Conservation (phyloP, 1,140 invertebrate species). For the Mycetomoellerius zeteki region DNA sequence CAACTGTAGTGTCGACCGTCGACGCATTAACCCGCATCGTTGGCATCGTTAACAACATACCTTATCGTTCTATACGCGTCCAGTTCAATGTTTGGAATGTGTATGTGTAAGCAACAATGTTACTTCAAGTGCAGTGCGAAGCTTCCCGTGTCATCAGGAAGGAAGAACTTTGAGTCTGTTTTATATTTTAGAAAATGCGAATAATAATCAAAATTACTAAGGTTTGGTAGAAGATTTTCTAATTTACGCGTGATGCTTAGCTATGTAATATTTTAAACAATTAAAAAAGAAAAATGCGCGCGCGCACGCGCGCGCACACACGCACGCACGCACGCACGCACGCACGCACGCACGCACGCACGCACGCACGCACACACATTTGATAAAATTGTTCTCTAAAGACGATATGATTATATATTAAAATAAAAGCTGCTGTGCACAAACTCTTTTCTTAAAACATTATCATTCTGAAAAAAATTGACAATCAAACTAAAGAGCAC, state of each 20-base stretch:
- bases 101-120: conserved; percentile 72
- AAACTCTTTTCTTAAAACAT: not conserved
- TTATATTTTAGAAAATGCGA: not conserved
- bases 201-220: not conserved
- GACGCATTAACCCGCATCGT: conserved; percentile 80
- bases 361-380: too few species aligned
- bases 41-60: conserved; percentile 83
- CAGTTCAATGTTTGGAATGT: conserved; percentile 76
- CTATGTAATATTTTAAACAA: conserved; percentile 3
- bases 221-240: not conserved
- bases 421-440: not conserved
- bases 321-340: too few species aligned
- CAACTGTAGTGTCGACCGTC: conserved; percentile 59
- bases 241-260: not conserved
- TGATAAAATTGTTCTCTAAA: not conserved
- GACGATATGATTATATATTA: not conserved
- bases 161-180: not conserved
- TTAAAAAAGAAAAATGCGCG: not conserved
- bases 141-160: conserved; percentile 12
- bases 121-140: conserved; percentile 62
- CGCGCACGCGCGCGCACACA: too few species aligned
- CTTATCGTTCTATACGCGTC: conserved; percentile 79
- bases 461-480: conserved; percentile 54
- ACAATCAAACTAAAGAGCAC: conserved; percentile 58
- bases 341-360: too few species aligned